These are phyloP conservation scores for Phrynocephalus forsythii DNA, from an alignment of 2,797 vertebrate species.

Conservation along the genomic window DNA sequence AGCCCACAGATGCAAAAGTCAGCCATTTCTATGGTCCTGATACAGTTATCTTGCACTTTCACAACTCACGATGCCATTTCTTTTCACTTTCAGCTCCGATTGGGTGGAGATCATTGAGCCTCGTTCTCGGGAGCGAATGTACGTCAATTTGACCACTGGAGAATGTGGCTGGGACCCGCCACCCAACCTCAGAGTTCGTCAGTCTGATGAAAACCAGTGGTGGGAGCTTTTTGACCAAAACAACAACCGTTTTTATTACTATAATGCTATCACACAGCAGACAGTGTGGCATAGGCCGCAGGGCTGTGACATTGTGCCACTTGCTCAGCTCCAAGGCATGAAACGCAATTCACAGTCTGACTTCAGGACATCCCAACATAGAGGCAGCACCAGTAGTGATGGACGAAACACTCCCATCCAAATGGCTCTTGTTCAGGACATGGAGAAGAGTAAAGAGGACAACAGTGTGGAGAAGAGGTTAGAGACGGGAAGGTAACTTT, in stretches of 20 bases:
- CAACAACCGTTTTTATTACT: conserved; percentile 92
- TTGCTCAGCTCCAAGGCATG: conserved; percentile 91
- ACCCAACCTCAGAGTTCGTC: conserved; percentile 82
- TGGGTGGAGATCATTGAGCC: conserved; percentile 96
- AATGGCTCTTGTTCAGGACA: conserved; percentile 56
- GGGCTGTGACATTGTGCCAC: conserved; percentile 88
- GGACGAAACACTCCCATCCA: conserved; percentile 78
- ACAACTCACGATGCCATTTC: neutral
- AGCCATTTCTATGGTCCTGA: neutral
- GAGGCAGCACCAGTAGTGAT: conserved; percentile 74
- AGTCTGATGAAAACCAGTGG: conserved; percentile 91
- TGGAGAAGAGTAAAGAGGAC: conserved; percentile 76
- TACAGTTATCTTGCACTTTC: neutral
- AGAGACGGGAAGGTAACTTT: conserved; percentile 83
- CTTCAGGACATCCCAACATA: conserved; percentile 56
- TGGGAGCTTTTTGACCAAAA: conserved; percentile 92
- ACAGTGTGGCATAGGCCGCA: conserved; percentile 92
- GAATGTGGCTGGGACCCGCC: conserved; percentile 93
- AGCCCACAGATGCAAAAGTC: neutral
- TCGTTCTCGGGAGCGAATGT: conserved; percentile 90
- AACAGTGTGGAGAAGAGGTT: conserved; percentile 72
- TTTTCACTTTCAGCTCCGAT: conserved; percentile 80
- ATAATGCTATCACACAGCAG: conserved; percentile 85
- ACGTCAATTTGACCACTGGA: conserved; percentile 87
- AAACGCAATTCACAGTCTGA: conserved; percentile 82